phyloP scores from a whole-genome alignment of 2,113 vertebrate genomes.

The Podiceps cristatus region DNA sequence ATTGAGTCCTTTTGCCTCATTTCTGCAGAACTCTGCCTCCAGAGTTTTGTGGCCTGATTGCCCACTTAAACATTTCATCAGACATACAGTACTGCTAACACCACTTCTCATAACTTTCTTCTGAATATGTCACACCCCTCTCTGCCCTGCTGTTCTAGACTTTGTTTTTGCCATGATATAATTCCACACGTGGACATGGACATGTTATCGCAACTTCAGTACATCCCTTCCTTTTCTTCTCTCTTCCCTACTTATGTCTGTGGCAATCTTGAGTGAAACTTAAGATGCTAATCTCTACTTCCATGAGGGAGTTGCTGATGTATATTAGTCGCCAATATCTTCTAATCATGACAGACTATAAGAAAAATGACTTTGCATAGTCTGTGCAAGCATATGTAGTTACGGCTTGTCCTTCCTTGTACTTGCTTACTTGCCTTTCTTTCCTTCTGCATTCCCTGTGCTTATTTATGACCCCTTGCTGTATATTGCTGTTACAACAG shows the following conservation, averaged over 20 bases:
- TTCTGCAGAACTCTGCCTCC: background rate
- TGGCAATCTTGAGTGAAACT: background rate
- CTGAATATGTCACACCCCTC: background rate
- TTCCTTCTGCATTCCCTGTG: background rate
- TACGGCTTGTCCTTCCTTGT: background rate
- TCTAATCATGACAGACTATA: fast-evolving
- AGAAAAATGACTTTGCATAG: background rate
- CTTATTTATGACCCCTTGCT: background rate
- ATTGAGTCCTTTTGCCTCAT: background rate
- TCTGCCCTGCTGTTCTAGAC: background rate
- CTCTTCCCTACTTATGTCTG: background rate
- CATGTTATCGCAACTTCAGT: background rate
- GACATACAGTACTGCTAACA: background rate
- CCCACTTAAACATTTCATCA: background rate
- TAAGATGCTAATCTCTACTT: background rate
- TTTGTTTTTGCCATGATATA: background rate
- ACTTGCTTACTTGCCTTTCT: background rate
- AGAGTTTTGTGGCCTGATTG: background rate
- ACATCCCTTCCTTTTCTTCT: background rate
- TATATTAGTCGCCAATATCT: fast-evolving
- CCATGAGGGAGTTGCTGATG: background rate
- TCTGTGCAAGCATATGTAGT: background rate
- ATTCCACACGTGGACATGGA: background rate
- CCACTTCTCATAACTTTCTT: background rate
- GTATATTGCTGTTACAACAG: background rate